Conservation (phyloP, 1,140 invertebrate species). For the Drosophila watanabei region DNA sequence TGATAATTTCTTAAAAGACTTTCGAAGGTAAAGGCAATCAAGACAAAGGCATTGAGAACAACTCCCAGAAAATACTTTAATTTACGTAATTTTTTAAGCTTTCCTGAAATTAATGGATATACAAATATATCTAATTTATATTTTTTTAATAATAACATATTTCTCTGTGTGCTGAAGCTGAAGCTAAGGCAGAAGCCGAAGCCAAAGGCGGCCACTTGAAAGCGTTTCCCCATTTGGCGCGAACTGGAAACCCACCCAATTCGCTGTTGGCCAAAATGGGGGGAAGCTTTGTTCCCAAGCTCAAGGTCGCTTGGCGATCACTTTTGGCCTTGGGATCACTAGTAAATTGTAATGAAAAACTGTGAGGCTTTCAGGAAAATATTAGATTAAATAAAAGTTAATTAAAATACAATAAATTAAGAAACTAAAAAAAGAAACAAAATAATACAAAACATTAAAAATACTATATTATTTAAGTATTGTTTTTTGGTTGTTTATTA, state of each 20-base stretch:
- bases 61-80: too few species aligned
- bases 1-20: too few species aligned
- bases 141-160: not conserved
- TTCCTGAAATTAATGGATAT: too few species aligned
- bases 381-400: not conserved
- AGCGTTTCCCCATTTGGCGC: slow-evolving; percentile 48
- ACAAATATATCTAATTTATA: not conserved
- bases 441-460: not conserved
- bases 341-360: slow-evolving; percentile 9
- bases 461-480: not conserved
- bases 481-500: not conserved
- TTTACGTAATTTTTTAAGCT: too few species aligned
- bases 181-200: not conserved
- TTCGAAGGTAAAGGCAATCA: too few species aligned
- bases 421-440: not conserved
- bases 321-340: slow-evolving; percentile 3
- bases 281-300: slow-evolving; percentile 23
- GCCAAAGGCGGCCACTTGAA: slow-evolving; percentile 61
- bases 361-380: not conserved
- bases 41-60: too few species aligned
- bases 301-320: slow-evolving; percentile 40
- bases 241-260: slow-evolving; percentile 34
- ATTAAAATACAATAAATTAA: not conserved
- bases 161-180: slow-evolving; percentile 1
- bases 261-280: slow-evolving; percentile 17